phyloP scores from a whole-genome alignment of 1,140 invertebrate species.

The Orussus abietinus region DNA sequence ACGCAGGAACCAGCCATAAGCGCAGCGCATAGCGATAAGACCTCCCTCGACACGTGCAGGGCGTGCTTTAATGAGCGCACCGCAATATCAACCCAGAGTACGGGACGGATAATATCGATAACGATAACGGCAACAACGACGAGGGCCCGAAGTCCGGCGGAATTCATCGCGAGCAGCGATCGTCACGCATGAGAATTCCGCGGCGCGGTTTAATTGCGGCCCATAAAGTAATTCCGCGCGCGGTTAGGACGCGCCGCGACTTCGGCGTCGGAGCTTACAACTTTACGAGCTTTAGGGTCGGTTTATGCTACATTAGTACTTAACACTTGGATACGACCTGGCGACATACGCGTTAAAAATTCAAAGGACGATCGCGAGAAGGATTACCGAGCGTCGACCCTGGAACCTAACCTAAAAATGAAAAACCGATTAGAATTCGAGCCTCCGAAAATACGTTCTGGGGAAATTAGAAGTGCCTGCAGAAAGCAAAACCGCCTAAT shows the following conservation, averaged over 20 bases:
- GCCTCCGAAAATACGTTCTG: too few species aligned
- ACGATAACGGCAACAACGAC: too few species aligned
- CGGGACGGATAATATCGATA: background rate
- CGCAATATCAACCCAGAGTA: background rate
- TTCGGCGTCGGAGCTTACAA: slow-evolving; percentile 38
- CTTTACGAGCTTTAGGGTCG: slow-evolving; percentile 42
- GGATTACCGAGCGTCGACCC: too few species aligned
- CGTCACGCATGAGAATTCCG: background rate
- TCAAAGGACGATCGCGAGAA: too few species aligned
- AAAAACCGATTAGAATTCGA: too few species aligned
- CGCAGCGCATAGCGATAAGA: background rate
- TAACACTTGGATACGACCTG: too few species aligned
- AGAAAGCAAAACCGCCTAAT: too few species aligned
- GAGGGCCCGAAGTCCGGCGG: background rate
- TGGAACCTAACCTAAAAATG: too few species aligned
- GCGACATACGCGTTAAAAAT: too few species aligned
- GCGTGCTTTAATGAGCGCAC: background rate
- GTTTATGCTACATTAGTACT: too few species aligned
- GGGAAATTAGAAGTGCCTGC: too few species aligned
- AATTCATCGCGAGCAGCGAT: background rate
- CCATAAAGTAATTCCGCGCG: slow-evolving; percentile 37
- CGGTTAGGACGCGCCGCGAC: slow-evolving; percentile 28
- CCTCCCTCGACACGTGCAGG: background rate
- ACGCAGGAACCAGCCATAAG: too few species aligned
- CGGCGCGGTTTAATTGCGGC: slow-evolving; percentile 13